phyloP scores from a whole-genome alignment of 2,888 invertebrate genomes.

The Limnephilus auricula region DNA sequence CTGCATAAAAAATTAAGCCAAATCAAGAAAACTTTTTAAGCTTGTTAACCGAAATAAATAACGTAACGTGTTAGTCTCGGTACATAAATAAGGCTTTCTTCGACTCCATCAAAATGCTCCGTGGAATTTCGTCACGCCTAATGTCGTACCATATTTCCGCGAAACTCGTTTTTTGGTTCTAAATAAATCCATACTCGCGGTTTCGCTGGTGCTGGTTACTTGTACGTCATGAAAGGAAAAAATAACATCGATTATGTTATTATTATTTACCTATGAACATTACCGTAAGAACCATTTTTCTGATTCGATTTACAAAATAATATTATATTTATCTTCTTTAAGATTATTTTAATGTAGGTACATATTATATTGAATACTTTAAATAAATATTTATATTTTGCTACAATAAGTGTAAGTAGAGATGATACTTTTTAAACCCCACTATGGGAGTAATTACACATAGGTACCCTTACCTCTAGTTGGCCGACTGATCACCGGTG shows the following conservation, averaged over 20 bases:
- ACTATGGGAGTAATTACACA: no score
- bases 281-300: no score
- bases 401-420: no score
- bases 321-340: no score
- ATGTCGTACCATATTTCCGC: neutral
- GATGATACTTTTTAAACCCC: no score
- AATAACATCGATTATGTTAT: neutral
- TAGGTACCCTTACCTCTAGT: no score
- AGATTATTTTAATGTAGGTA: no score
- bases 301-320: no score
- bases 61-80: neutral
- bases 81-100: neutral
- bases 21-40: conserved; percentile 55
- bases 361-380: no score
- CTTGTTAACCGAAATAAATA: conserved; percentile 12
- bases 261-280: no score
- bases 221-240: neutral
- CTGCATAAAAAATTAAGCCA: conserved; percentile 72
- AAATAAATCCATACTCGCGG: neutral
- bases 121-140: neutral
- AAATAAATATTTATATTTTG: no score
- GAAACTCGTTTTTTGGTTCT: neutral
- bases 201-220: neutral
- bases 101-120: neutral
- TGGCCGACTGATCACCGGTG: no score